Conservation (phyloP, 2,888 invertebrate genomes). For the Sminthurides aquaticus region DNA sequence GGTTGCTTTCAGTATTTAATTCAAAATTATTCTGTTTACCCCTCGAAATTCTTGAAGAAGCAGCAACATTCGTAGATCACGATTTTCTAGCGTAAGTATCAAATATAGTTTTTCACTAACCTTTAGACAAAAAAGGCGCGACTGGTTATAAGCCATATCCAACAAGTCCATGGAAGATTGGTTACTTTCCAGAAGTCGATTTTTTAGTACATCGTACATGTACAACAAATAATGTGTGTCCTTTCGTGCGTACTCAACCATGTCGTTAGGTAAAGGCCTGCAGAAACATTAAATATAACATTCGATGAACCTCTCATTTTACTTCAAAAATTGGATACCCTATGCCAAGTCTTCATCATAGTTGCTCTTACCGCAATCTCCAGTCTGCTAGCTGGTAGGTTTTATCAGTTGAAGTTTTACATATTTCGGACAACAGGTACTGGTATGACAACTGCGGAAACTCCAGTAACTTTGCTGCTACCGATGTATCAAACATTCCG, state of each 20-base stretch:
- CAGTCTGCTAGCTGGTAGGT: constrained; percentile 90
- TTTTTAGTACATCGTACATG: constrained; percentile 71
- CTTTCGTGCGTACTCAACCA: constrained; percentile 66
- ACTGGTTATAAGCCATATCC: constrained; percentile 62
- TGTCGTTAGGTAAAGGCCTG: constrained; percentile 52
- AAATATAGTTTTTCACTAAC: too few relatives aligned
- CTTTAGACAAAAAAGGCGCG: constrained; percentile 66
- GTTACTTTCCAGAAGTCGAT: constrained; percentile 61
- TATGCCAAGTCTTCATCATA: too few relatives aligned
- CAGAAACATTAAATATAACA: constrained; percentile 20
- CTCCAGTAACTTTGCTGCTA: constrained; percentile 69
- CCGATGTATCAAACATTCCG: constrained; percentile 93
- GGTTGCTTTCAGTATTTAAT: too few relatives aligned
- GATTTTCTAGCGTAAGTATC: too few relatives aligned
- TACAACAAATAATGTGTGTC: constrained; percentile 93
- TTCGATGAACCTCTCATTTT: too few relatives aligned
- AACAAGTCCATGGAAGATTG: constrained; percentile 58
- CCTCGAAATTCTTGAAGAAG: too few relatives aligned
- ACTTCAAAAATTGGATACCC: too few relatives aligned
- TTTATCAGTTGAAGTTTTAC: constrained; percentile 73
- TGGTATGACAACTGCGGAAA: constrained; percentile 66
- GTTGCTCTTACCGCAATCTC: constrained; percentile 71
- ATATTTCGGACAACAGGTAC: constrained; percentile 69
- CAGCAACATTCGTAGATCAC: too few relatives aligned
- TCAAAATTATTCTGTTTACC: too few relatives aligned